Conservation (phyloP, 1,140 invertebrate species). For the Sarcophaga peregrina region DNA sequence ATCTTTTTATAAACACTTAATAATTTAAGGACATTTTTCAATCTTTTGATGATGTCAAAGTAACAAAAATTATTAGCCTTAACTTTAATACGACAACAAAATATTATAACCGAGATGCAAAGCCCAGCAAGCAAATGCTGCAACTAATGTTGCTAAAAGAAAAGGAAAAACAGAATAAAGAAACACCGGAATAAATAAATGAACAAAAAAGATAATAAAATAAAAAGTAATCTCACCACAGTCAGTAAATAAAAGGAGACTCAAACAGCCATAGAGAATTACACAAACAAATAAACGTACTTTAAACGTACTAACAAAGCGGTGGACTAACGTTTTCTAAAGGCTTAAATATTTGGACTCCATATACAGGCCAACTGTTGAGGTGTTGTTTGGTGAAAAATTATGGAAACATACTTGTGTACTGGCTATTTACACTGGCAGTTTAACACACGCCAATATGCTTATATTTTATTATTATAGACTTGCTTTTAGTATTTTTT, state of each 20-base stretch:
- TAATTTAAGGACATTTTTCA: slow-evolving; percentile 47
- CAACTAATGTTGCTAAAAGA: too few species aligned
- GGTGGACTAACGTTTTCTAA: slow-evolving; percentile 28
- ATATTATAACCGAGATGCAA: slow-evolving; percentile 32
- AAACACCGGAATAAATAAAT: background rate
- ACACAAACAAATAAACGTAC: slow-evolving; percentile 4
- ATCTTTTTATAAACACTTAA: slow-evolving; percentile 41
- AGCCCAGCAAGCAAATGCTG: background rate
- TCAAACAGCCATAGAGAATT: slow-evolving; percentile 7
- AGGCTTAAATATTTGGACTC: background rate
- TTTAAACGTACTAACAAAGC: slow-evolving; percentile 22
- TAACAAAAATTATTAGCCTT: slow-evolving; percentile 44
- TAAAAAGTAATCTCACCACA: background rate
- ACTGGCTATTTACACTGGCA: slow-evolving; percentile 6
- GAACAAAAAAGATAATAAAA: too few species aligned
- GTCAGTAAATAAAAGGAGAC: slow-evolving; percentile 17
- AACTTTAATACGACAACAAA: slow-evolving; percentile 46
- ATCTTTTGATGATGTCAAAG: slow-evolving; percentile 45
- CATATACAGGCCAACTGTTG: slow-evolving; percentile 48
- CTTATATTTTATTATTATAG: slow-evolving; percentile 45
- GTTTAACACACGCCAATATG: slow-evolving; percentile 18
- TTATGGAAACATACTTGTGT: slow-evolving; percentile 53
- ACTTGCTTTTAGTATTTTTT: too few species aligned
- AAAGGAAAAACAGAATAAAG: slow-evolving; percentile 30
- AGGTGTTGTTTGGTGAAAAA: slow-evolving; percentile 62